Evolutionary conservation across 2,113 vertebrate species (phyloP), one percentile per base, ranked within the genome.

Genomic region (Aix galericulata): DNA sequence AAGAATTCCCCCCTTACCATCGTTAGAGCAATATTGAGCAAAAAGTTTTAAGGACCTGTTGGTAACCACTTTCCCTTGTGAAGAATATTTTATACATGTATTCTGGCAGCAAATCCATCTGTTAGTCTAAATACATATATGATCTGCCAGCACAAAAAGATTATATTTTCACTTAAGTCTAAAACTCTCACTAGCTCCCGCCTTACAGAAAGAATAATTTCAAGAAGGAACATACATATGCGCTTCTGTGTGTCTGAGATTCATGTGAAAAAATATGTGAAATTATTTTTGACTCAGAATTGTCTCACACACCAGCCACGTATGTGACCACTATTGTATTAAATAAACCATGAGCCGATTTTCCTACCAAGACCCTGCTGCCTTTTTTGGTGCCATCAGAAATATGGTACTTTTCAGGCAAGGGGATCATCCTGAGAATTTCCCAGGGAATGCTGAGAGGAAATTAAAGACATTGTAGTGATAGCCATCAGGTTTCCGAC

Each of bases 371-470:
- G 84, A 59, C 0, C 3, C n/a, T 82, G 76, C 66, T 86, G 92
- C 48, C 36, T 58, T 89, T 84, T 96, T 79, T 79, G 38, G 31
- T 84, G 69, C 38, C 66, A 91, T 38, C 20, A 93, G 62, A 88
- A 93, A 84, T 4, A 1, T 22, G 73, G 91, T 91, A 40, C 58
- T 95, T 94, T 93, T 93, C 63, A 82, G 80, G 62, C 32, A 58
- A 67, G 62, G 38, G n/a, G 36, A 79, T 66, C 50, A 89, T 94
- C 44, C 77, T 55, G 73, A 94, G 71, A 92, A 83, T 93, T 94
- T 94, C 78, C 91, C 86, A 59, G 59, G 71, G 69, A 92, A 83
- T 64, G 69, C 44, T 56, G 31, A 93, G 77, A 78, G 74, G 71
- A 94, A 96, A 84, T 68, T 32, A 83, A 86, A 84, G 27, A 16